Evolutionary conservation across 2,888 invertebrate species (phyloP), one percentile per base, ranked within the genome.

Genomic region (Lasioglossum vierecki): DNA sequence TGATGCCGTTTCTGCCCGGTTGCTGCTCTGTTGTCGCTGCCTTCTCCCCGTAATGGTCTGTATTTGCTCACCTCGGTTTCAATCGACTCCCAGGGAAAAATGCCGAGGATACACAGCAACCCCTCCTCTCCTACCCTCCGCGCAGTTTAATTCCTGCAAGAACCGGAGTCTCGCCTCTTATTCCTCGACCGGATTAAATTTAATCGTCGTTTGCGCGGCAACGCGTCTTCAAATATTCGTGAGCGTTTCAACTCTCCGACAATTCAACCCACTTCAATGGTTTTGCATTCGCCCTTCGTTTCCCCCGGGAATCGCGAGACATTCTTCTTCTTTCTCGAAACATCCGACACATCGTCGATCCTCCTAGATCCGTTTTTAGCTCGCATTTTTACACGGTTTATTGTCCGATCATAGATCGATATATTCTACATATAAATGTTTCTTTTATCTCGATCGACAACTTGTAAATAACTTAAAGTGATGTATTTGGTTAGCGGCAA

Each of bases 51-150:
- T 83, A 84, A 84, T 83, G 84, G 74, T 78, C n/a, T 71, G 84
- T 71, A 84, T 84, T 83, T 83, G 84, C 78, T 79, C 77, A 53
- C 13, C 78, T 84, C 84, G 44, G 71, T 84, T 84, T 84, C 84
- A 78, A 84, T 84, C 79, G 84, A 46, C 78, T 79, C 9, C 26
- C 63, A 30, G n/a, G 74, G 63, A 78, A 79, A 83, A 84, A 78
- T 78, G 71, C 60, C 39, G 72, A 39, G 60, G 68, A 77, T 30
- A 70, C 83, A 57, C 49, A 53, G 8, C 22, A 22, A 22, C 18
- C 22, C 18, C 22, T 49, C 35, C 77, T 49, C 53, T 18, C 22
- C 53, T 3, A 2, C 9, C 53, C 1, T 0, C 53, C 18, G 9
- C 53, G 35, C 71, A 63, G 49, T 83, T 84, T 84, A 84, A 84